Base-by-base conservation (phyloP, 2,113 vertebrate genomes). In the Caranx melampygus region DNA sequence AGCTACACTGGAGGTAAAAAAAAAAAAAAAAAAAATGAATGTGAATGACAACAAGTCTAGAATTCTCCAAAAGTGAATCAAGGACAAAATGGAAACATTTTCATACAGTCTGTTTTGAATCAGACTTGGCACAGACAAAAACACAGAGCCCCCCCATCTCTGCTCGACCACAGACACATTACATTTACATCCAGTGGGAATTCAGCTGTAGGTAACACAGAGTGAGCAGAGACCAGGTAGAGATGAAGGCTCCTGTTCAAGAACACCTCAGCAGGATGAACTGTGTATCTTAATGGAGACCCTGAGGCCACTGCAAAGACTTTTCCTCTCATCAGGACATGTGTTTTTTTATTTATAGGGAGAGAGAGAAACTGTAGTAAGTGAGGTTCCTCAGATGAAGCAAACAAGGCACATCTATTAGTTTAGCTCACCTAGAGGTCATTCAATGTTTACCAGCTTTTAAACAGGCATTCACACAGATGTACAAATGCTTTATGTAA, bases 21-120 rank as follows among this genome's bases (percentile, higher is more conserved):
- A 2, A 65, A 54, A 65, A 0, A n/a, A n/a, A n/a, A n/a, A n/a
- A n/a, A n/a, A n/a, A n/a, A n/a, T n/a, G n/a, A n/a, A n/a, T n/a
- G 26, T 26, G 15, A 6, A 2, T 26, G 16, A 31, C 37, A 54
- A 37, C 21, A 49, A 65, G 33, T 26, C 10, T 4, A 12, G 10
- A 1, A 64, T 60, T 54, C 71, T 61, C 57, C 20, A 71, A 40
- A 75, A 67, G 44, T 55, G 68, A 7, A 60, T 21, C 1, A 14
- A 82, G 79, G 67, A 77, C 69, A 80, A 51, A 74, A 20, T 66
- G 35, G 18, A 62, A 52, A 40, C 16, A 18, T 40, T 75, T 47
- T 60, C 49, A 59, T 54, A 66, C 6, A 1, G 35, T 45, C 12
- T n/a, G 57, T 69, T 71, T 47, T 54, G 51, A 54, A 35, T 21